Evolutionary conservation across 2,888 invertebrate species (phyloP).

Genomic region (Epiperipatus broadwayi): DNA sequence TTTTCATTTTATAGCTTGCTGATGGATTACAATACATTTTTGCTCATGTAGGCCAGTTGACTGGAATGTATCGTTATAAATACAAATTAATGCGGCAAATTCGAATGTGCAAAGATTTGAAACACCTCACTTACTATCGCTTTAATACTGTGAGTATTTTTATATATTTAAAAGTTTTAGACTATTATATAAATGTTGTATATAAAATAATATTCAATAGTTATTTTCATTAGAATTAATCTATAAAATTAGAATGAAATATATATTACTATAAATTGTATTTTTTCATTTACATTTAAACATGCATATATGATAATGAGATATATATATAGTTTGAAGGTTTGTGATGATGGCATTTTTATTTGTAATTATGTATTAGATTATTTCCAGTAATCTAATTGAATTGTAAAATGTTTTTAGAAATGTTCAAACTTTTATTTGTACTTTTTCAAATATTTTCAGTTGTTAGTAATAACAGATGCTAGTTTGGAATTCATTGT

Average conservation of each 20-base stretch:
- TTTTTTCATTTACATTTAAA: no score
- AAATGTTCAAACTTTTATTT: no score
- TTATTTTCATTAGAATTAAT: conserved; percentile 1
- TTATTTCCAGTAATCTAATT: no score
- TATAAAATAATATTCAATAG: not conserved
- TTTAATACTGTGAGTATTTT: conserved; percentile 80
- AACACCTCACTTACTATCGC: conserved; percentile 95
- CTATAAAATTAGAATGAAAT: not conserved
- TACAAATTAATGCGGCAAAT: conserved; percentile 98
- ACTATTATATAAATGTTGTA: no score
- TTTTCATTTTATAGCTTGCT: conserved; percentile 46
- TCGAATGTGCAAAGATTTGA: conserved; percentile 98
- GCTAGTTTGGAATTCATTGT: no score
- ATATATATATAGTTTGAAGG: no score
- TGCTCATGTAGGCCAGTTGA: conserved; percentile 95
- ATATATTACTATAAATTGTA: conserved; percentile 8
- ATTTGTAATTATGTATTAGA: no score
- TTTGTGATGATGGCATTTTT: no score
- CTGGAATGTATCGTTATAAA: conserved; percentile 98
- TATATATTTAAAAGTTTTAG: not conserved
- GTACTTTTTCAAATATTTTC: no score
- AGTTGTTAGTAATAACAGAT: no score
- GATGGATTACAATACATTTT: conserved; percentile 98
- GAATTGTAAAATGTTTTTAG: no score
- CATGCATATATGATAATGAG: no score